A percentile compares a stretch with the other conserved stretches of the same genome.
These are phyloP conservation scores for Cossypha polioptera DNA, from an alignment of 2,797 vertebrate species.

Conservation along the genomic window DNA sequence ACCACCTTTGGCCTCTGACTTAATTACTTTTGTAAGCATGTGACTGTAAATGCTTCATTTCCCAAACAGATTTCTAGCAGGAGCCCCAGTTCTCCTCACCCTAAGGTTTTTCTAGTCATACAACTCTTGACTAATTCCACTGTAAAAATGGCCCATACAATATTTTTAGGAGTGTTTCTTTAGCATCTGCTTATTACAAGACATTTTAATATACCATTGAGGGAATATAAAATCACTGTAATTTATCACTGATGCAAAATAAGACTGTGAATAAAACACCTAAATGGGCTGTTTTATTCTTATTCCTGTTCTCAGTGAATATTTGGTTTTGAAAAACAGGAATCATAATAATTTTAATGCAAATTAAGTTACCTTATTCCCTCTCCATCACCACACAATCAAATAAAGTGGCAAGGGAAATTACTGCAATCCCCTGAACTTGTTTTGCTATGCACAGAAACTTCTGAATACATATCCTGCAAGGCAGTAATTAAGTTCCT, in stretches of 20 bases:
- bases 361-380: slow-evolving; percentile 40
- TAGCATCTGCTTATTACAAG: neutral
- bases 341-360: slow-evolving; percentile 25
- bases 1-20: neutral
- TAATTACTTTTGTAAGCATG: neutral
- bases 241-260: neutral
- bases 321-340: neutral
- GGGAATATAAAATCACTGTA: neutral
- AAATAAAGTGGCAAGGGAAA: slow-evolving; percentile 51
- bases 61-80: neutral
- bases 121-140: neutral
- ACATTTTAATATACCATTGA: neutral
- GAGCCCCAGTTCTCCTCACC: neutral
- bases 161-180: neutral
- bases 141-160: neutral
- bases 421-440: slow-evolving; percentile 40
- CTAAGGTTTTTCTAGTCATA: neutral
- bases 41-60: neutral
- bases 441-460: slow-evolving; percentile 23
- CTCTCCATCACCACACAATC: neutral
- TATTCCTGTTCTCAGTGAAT: neutral
- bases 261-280: neutral
- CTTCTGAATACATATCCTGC: neutral
- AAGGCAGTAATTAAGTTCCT: slow-evolving; percentile 40
- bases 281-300: neutral